Percentiles rank a stretch among this genome's conserved stretches.
These are phyloP conservation scores for Meiosimyza decipiens DNA, from an alignment of 2,888 invertebrate genomes.

Conservation along the genomic window DNA sequence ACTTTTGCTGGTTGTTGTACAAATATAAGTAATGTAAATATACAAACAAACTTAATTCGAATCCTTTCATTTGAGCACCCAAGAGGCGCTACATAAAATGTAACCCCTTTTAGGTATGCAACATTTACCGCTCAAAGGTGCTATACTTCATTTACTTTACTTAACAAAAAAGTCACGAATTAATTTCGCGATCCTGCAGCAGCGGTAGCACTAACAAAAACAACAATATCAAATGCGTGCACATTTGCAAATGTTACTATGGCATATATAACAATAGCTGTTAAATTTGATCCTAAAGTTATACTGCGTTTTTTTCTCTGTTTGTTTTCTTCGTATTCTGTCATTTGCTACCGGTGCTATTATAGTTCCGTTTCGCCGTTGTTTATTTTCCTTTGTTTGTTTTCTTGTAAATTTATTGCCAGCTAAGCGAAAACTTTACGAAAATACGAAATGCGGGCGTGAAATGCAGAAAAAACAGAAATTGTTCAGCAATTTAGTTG, in stretches of 20 bases:
- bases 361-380: neutral
- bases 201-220: neutral
- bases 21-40: slow-evolving; percentile 8
- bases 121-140: slow-evolving; percentile 17
- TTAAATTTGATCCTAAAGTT: slow-evolving; percentile 21
- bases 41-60: slow-evolving; percentile 28
- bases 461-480: slow-evolving; percentile 25
- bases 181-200: neutral
- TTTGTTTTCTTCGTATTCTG: slow-evolving; percentile 8
- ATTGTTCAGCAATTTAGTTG: neutral
- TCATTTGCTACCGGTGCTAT: slow-evolving; percentile 24
- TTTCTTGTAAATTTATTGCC: slow-evolving; percentile 31
- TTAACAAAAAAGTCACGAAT: slow-evolving; percentile 18
- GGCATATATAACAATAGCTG: slow-evolving; percentile 8
- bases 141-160: slow-evolving; percentile 1
- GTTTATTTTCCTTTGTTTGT: slow-evolving; percentile 12
- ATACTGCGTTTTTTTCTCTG: slow-evolving; percentile 23
- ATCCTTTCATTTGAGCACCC: neutral
- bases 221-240: neutral
- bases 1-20: neutral
- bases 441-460: slow-evolving; percentile 20
- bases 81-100: neutral
- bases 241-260: slow-evolving; percentile 10
- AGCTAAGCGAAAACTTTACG: slow-evolving; percentile 18
- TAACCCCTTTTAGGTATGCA: slow-evolving; percentile 11